Base-by-base conservation (phyloP, 2,888 invertebrate genomes). In the Eupelmus urozonus region DNA sequence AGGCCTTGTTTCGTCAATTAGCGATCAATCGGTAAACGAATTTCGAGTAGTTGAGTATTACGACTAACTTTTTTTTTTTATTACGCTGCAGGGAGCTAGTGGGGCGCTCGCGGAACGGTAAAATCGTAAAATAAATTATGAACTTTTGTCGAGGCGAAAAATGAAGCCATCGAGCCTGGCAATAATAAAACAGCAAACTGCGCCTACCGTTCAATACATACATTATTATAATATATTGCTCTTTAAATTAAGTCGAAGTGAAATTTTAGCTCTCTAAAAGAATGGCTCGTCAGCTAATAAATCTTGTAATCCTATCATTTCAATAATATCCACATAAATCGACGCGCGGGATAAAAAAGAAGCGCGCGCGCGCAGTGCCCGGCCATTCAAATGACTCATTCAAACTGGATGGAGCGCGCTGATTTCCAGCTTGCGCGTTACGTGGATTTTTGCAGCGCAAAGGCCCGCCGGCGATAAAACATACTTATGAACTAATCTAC, bases 11-110 rank as follows among this genome's bases (percentile, higher is more conserved):
- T 66, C 55, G 70, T 55, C 70, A 80, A 77, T 80, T 80, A 80
- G 45, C 74, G 70, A 80, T 74, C 77, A 74, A 80, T 80, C 65
- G 76, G 51, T 80, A 76, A 80, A 66, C 66, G 71, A 80, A 80
- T 77, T 67, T 71, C 29, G 60, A 45, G 45, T 49, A 67, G 75
- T 59, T 62, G 66, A 45, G 51, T 23, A 79, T 72, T 63, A 67
- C 60, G 51, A 29, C n/a, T n/a, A 63, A 63, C 67, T 76, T 76
- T 79, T 76, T 67, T 76, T 76, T 79, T 76, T 67, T 18, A 16
- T 9, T 59, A 18, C 51, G 18, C n/a, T 42, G 20, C 40, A 9
- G 4, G n/a, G n/a, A n/a, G 11, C n/a, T 49, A 5, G 2, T 13
- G 16, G 49, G 5, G 2, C 23, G 9, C 16, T 2, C n/a, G 13